These are phyloP conservation scores for Steromphala cineraria DNA, from an alignment of 2,888 invertebrate genomes.

Conservation along the genomic window DNA sequence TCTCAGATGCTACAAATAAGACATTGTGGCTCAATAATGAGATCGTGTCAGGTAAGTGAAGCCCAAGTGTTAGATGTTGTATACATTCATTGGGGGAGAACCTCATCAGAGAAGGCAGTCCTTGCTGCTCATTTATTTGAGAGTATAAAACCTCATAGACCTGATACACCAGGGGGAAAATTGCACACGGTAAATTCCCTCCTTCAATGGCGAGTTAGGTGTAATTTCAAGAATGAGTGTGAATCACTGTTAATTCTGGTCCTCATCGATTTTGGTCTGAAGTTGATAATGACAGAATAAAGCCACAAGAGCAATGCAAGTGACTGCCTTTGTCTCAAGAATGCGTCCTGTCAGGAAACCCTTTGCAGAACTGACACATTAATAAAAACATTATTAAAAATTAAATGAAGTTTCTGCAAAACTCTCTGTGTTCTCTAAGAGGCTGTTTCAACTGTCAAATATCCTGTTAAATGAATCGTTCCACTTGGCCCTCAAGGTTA, in stretches of 20 bases:
- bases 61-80: not conserved
- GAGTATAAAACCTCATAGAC: not conserved
- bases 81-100: not conserved
- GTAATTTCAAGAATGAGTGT: not conserved
- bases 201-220: not conserved
- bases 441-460: too few species aligned
- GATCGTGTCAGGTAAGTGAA: not conserved
- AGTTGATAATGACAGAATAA: not conserved
- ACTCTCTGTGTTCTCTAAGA: too few species aligned
- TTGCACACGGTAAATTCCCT: not conserved
- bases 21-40: not conserved
- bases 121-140: not conserved
- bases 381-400: too few species aligned
- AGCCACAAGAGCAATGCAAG: too few species aligned
- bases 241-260: not conserved
- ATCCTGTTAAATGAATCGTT: too few species aligned
- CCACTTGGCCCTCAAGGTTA: too few species aligned
- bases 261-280: not conserved
- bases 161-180: not conserved
- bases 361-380: too few species aligned
- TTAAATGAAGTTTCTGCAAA: too few species aligned
- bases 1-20: not conserved
- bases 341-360: too few species aligned
- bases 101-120: not conserved
- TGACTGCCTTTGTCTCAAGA: too few species aligned